These are phyloP conservation scores for Papilio aristodemus DNA, from an alignment of 1,140 invertebrate species.

Conservation along the genomic window DNA sequence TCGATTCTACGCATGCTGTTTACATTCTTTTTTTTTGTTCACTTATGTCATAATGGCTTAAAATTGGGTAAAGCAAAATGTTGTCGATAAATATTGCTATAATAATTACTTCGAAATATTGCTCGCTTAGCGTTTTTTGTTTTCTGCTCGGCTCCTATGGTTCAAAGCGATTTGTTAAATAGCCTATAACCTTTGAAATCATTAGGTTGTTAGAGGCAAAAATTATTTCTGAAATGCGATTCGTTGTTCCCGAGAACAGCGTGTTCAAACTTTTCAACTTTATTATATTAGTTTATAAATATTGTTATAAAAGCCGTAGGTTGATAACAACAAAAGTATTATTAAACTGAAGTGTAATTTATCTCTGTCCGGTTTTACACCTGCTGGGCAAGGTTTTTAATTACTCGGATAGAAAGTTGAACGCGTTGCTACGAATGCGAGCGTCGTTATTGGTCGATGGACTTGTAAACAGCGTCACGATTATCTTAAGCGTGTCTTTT, in stretches of 20 bases:
- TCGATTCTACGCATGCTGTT: not conserved
- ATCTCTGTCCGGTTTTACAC: conserved; percentile 28
- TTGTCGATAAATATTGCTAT: too few species aligned
- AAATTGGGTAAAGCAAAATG: not conserved
- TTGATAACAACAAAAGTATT: not conserved
- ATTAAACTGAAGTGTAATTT: conserved; percentile 9
- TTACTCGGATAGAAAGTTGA: conserved; percentile 29
- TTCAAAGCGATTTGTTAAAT: too few species aligned
- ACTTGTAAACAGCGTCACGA: not conserved
- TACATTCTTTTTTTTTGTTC: not conserved
- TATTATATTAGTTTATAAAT: not conserved
- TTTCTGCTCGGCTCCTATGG: too few species aligned
- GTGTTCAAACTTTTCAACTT: too few species aligned
- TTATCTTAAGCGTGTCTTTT: not conserved
- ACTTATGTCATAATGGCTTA: not conserved
- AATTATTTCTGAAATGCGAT: too few species aligned
- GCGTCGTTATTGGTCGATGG: not conserved
- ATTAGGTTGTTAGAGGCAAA: too few species aligned
- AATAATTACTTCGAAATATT: too few species aligned
- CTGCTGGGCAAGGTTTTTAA: conserved; percentile 23
- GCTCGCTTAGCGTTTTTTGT: too few species aligned
- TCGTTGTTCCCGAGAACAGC: too few species aligned
- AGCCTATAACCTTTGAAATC: too few species aligned
- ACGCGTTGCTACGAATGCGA: not conserved
- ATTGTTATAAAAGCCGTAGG: not conserved